Conservation (phyloP, 2,888 invertebrate species). For the Eretmocerus hayati region DNA sequence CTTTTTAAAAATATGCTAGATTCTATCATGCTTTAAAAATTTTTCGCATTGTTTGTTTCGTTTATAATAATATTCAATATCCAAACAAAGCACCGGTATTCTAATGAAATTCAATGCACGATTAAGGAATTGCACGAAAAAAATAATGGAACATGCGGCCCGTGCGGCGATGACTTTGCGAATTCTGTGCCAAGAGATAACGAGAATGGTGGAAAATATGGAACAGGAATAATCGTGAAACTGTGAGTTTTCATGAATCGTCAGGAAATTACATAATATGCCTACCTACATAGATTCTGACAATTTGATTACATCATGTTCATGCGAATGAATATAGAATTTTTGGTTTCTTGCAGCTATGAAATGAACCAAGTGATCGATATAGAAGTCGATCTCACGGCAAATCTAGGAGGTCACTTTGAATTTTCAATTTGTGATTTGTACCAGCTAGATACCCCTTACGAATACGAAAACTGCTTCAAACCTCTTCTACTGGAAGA, state of each 20-base stretch:
- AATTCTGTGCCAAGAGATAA: constrained; percentile 47
- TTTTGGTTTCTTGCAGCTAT: constrained; percentile 31
- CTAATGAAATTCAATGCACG: too few relatives aligned
- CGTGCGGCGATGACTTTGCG: constrained; percentile 52
- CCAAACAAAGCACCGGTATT: too few relatives aligned
- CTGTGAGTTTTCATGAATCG: constrained; percentile 36
- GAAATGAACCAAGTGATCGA: constrained; percentile 25
- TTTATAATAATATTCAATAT: too few relatives aligned
- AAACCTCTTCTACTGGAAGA: constrained; percentile 34
- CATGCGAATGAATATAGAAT: too few relatives aligned
- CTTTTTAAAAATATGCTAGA: too few relatives aligned
- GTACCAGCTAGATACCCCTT: constrained; percentile 30
- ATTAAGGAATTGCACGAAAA: not conserved
- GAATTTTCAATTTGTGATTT: constrained; percentile 50
- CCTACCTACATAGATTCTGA: too few relatives aligned
- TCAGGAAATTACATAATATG: too few relatives aligned
- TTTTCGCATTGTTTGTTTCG: too few relatives aligned
- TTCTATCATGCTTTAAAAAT: too few relatives aligned
- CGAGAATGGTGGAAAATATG: constrained; percentile 52
- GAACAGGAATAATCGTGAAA: constrained; percentile 48
- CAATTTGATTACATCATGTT: too few relatives aligned
- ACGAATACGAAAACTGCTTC: constrained; percentile 52
- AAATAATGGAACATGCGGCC: constrained; percentile 43
- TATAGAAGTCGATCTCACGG: constrained; percentile 32
- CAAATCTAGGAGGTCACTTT: constrained; percentile 48